These are phyloP conservation scores for Scaptomyza pallida DNA, from an alignment of 1,140 invertebrate species.

Conservation along the genomic window DNA sequence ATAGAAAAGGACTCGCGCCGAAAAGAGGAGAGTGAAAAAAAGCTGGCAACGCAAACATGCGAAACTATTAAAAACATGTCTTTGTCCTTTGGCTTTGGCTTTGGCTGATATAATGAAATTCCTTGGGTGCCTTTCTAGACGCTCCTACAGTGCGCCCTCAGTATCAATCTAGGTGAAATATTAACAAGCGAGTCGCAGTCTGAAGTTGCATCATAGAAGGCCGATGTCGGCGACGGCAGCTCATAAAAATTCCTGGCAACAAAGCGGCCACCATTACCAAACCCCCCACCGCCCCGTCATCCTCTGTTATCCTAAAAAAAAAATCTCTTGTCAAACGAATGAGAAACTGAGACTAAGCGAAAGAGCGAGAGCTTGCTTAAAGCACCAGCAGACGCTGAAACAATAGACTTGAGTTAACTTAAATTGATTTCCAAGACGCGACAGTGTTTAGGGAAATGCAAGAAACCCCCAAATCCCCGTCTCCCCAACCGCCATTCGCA, in stretches of 20 bases:
- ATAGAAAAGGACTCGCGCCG: slow-evolving; percentile 1
- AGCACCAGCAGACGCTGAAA: slow-evolving; percentile 64
- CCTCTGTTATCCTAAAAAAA: background rate
- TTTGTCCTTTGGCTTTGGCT: slow-evolving; percentile 76
- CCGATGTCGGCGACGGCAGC: slow-evolving; percentile 55
- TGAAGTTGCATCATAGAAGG: slow-evolving; percentile 52
- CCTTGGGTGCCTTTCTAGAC: slow-evolving; percentile 49
- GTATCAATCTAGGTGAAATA: slow-evolving; percentile 81
- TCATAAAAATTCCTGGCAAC: slow-evolving; percentile 74
- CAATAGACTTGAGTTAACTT: slow-evolving; percentile 81
- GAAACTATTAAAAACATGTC: slow-evolving; percentile 81
- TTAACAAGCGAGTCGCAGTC: slow-evolving; percentile 66
- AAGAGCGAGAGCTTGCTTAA: slow-evolving; percentile 37
- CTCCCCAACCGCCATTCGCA: background rate
- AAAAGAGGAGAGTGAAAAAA: slow-evolving; percentile 24
- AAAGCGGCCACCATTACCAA: slow-evolving; percentile 2
- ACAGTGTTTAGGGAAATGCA: slow-evolving; percentile 57
- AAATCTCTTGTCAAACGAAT: background rate
- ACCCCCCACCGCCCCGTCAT: background rate
- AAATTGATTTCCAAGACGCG: slow-evolving; percentile 78
- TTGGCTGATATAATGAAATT: slow-evolving; percentile 80
- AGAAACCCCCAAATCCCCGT: slow-evolving; percentile 23
- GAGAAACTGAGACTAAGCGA: background rate
- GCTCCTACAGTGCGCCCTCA: slow-evolving; percentile 2
- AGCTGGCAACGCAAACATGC: slow-evolving; percentile 66